These are phyloP conservation scores for Aurelia sp. DNA, from an alignment of 30 jellyfish, hydroid and myxozoan species.

Conservation along the genomic window DNA sequence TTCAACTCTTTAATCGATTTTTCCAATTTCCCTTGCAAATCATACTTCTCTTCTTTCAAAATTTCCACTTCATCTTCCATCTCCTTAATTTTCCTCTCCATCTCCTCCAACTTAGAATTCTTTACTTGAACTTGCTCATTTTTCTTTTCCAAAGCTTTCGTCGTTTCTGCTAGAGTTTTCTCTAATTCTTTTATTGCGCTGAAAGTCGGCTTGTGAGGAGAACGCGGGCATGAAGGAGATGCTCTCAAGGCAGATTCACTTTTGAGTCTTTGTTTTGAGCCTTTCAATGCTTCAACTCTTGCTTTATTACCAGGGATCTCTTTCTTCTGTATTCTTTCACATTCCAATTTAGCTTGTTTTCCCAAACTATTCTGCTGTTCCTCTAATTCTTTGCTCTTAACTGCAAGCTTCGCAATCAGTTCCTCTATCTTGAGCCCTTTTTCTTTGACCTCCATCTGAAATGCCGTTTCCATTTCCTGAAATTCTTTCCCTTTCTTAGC, in stretches of 20 bases:
- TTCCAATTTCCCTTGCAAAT: conserved; percentile 10
- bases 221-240: conserved; percentile 22
- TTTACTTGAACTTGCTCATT: conserved; percentile 27
- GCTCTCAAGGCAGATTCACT: conserved; percentile 6
- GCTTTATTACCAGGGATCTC: not conserved
- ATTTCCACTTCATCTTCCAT: conserved; percentile 32
- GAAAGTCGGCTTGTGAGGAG: conserved; percentile 24
- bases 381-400: not conserved
- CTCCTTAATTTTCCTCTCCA: conserved; percentile 5
- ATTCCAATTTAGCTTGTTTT: not conserved
- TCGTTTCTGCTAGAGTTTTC: conserved; percentile 21
- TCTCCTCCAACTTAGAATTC: conserved; percentile 12
- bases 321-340: not conserved
- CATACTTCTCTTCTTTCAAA: conserved; percentile 5
- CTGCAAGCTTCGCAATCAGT: not conserved
- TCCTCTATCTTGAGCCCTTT: not conserved
- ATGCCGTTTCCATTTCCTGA: not conserved
- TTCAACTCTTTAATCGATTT: conserved; percentile 8
- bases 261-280: conserved; percentile 7
- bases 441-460: too few species aligned
- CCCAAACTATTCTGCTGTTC: not conserved
- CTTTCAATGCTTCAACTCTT: conserved; percentile 2
- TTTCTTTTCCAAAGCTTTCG: conserved; percentile 38
- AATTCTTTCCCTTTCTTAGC: not conserved
- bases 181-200: conserved; percentile 31